Evolutionary conservation across 1,140 invertebrate species (phyloP).

Genomic region (Plodia interpunctella): DNA sequence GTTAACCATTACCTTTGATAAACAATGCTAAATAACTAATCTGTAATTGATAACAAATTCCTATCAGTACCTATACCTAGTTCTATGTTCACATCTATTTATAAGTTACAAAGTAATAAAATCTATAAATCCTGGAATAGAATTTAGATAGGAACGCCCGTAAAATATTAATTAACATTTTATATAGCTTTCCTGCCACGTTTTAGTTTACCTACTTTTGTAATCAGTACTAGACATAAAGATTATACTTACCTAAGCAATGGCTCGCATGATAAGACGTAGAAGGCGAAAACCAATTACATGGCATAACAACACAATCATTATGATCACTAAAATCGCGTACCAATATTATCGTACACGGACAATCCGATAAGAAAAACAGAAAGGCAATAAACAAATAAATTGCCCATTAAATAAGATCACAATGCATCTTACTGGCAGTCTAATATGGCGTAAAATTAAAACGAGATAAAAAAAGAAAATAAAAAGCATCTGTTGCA

Average conservation of each 20-base stretch:
- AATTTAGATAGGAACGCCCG: too few species aligned
- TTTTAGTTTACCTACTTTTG: neutral
- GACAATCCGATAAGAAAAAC: neutral
- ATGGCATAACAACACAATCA: constrained; percentile 11
- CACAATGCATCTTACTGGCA: constrained; percentile 31
- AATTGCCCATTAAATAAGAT: constrained; percentile 22
- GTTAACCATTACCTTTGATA: too few species aligned
- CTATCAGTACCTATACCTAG: too few species aligned
- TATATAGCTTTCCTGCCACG: neutral
- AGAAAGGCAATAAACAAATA: constrained; percentile 15
- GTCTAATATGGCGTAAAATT: constrained; percentile 65
- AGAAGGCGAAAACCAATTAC: constrained; percentile 3
- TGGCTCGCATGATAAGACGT: neutral
- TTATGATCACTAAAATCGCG: constrained; percentile 6
- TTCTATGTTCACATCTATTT: too few species aligned
- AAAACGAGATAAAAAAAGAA: constrained; percentile 65
- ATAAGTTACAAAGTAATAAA: too few species aligned
- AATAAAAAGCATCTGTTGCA: constrained; percentile 73
- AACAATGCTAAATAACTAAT: too few species aligned
- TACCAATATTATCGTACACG: constrained; percentile 2
- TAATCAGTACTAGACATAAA: neutral
- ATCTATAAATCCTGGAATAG: too few species aligned
- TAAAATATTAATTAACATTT: too few species aligned
- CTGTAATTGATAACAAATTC: too few species aligned
- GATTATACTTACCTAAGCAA: neutral